Conservation (phyloP, 1,140 invertebrate genomes). For the Potamilus streckersoni region DNA sequence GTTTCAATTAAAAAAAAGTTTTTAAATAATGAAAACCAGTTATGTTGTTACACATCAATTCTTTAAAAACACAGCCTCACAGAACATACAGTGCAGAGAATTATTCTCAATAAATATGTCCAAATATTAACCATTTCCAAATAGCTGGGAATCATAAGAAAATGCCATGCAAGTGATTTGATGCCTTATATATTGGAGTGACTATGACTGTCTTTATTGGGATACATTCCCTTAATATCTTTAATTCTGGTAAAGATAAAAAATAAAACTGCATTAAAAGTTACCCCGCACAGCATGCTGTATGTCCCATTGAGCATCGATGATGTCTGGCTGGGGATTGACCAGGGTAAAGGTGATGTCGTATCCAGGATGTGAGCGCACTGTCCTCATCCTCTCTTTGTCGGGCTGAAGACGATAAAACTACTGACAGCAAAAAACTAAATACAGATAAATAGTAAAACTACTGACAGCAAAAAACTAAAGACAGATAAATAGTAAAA, state of each 20-base stretch:
- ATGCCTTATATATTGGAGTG: not conserved
- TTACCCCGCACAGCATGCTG: conserved; percentile 73
- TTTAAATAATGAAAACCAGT: too few species aligned
- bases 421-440: too few species aligned
- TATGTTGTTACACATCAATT: too few species aligned
- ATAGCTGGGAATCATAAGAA: too few species aligned
- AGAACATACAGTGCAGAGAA: too few species aligned
- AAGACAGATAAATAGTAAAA: too few species aligned
- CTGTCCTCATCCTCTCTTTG: conserved; percentile 63
- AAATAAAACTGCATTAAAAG: not conserved
- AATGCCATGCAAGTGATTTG: conserved; percentile 1
- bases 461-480: too few species aligned
- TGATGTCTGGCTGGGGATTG: conserved; percentile 79
- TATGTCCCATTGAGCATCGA: conserved; percentile 79
- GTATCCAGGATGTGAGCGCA: conserved; percentile 71
- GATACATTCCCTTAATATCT: not conserved
- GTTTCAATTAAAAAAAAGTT: too few species aligned
- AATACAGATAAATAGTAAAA: too few species aligned
- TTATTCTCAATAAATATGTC: too few species aligned
- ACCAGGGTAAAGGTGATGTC: conserved; percentile 82
- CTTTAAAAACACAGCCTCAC: too few species aligned
- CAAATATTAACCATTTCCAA: too few species aligned
- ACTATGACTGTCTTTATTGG: not conserved
- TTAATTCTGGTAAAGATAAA: not conserved
- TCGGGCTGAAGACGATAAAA: conserved; percentile 47